A percentile compares a stretch with the other conserved stretches of the same genome.
phyloP scores from a whole-genome alignment of 2,888 invertebrate genomes.

The Ichneumon xanthorius region DNA sequence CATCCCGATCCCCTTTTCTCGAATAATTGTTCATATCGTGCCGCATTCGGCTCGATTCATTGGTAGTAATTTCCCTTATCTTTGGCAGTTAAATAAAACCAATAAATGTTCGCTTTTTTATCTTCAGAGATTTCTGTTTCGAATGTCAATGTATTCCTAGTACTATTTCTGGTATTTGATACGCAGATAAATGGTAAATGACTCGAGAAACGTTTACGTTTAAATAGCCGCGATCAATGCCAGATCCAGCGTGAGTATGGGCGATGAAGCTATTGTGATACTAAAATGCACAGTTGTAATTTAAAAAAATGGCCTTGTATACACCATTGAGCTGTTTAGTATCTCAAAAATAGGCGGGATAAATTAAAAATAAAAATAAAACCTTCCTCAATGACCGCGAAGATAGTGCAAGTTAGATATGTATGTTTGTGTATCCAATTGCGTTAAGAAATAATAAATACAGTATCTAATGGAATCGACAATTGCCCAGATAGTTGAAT shows the following conservation, averaged over 20 bases:
- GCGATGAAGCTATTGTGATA: too few species aligned
- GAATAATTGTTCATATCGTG: conserved; percentile 38
- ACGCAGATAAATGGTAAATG: not conserved
- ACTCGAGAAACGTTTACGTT: not conserved
- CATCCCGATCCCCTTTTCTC: conserved; percentile 10
- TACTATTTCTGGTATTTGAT: not conserved
- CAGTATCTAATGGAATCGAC: not conserved
- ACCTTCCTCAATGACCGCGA: not conserved
- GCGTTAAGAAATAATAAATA: not conserved
- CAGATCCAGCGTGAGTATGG: not conserved
- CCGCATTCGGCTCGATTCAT: not conserved
- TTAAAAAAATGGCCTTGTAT: too few species aligned
- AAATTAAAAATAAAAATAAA: not conserved
- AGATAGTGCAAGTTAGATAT: not conserved
- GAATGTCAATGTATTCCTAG: not conserved
- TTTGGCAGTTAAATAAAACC: not conserved
- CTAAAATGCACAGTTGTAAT: too few species aligned
- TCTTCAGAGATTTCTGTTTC: not conserved
- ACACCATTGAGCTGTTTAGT: too few species aligned
- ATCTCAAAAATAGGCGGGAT: too few species aligned
- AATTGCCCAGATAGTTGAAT: not conserved
- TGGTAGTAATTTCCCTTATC: not conserved
- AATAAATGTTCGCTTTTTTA: not conserved
- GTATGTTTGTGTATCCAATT: not conserved
- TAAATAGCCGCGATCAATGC: not conserved